Base-by-base conservation (phyloP, 2,888 invertebrate genomes). In the Drosophila pegasa region DNA sequence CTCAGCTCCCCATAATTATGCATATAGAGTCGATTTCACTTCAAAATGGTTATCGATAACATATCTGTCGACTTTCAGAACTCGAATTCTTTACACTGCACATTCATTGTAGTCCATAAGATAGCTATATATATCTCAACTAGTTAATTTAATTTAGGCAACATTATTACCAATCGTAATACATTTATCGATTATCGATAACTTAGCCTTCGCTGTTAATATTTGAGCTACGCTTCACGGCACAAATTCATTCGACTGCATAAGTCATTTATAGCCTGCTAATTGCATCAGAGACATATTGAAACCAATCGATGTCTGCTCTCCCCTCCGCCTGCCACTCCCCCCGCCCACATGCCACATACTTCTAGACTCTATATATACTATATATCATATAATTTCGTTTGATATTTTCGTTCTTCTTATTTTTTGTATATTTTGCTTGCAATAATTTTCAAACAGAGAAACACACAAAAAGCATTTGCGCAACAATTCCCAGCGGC, bases 391-490 rank as follows among this genome's bases (percentile, higher is more conserved):
- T 62, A 63, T 63, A 20, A 33, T 61, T 29, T 63, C 61, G 50
- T 20, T 63, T 41, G 31, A 27, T 61, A 61, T 43, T 62, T 60
- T 31, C 25, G 18, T 61, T 50, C 7, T 18, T 18, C 61, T 43
- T 58, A 58, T 60, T 37, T 60, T 58, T 57, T 58, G 66, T 76
- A 64, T 78, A 68, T 78, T 76, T 76, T 63, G 60, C 73, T 84
- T 85, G 88, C 87, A 85, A 85, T 85, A 83, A 83, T 86, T 82
- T 77, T 79, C 80, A 87, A 87, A 86, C 88, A 80, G 86, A 79
- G 83, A 78, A 85, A 85, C 86, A 85, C 76, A 85, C 87, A 87
- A 85, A 87, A 85, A 85, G 87, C 85, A 85, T 87, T 85, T 85
- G 87, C 87, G 86, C 85, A 86, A 85, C 83, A 83, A 79, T 75